These are phyloP conservation scores for Salticus scenicus DNA, from an alignment of 2,888 invertebrate genomes.

Conservation along the genomic window DNA sequence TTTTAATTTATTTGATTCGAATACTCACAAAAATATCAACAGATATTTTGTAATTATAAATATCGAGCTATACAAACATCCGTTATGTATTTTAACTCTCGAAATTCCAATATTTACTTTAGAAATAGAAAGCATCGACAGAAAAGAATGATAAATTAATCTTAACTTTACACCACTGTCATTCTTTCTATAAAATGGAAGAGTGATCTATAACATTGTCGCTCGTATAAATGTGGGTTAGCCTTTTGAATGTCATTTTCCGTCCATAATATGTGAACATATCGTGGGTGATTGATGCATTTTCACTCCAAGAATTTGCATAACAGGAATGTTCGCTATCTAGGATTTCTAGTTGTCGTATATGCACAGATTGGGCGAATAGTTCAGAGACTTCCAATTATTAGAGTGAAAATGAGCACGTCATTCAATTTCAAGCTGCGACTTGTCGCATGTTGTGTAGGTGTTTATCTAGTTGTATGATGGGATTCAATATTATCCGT, in stretches of 20 bases:
- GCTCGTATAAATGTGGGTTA: background rate
- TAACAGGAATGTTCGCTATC: conserved; percentile 5
- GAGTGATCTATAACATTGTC: background rate
- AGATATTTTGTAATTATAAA: no score
- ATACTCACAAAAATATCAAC: no score
- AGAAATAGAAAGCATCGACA: background rate
- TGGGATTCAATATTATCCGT: no score
- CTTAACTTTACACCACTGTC: background rate
- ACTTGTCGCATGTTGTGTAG: background rate
- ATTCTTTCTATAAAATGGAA: background rate
- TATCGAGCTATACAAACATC: no score
- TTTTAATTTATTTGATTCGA: no score
- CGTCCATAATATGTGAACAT: background rate
- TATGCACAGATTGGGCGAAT: background rate
- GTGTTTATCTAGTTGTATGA: no score
- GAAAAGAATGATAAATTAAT: background rate
- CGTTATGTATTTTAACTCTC: no score
- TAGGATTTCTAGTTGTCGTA: background rate
- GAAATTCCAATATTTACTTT: no score
- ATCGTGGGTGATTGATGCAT: background rate
- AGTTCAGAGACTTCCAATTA: background rate
- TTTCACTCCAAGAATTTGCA: conserved; percentile 4
- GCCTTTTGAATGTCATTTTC: background rate
- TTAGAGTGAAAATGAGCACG: background rate
- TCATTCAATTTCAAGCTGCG: background rate